Conservation (phyloP, 1,140 invertebrate genomes). For the Ditylenchus dipsaci region DNA sequence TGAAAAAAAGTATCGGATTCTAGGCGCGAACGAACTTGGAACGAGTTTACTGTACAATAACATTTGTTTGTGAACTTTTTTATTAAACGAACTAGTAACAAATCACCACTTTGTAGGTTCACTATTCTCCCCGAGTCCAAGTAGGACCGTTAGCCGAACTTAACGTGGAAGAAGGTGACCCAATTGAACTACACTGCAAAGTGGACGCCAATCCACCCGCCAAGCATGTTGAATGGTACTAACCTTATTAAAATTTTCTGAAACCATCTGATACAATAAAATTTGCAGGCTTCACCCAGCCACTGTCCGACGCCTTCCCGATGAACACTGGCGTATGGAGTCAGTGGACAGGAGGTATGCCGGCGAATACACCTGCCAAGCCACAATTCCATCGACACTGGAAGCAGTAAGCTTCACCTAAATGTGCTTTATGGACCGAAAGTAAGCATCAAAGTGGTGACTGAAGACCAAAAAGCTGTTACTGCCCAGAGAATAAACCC, state of each 20-base stretch:
- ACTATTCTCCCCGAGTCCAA: slow-evolving; percentile 29
- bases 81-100: too few relatives aligned
- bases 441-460: slow-evolving; percentile 13
- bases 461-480: not conserved
- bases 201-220: slow-evolving; percentile 36
- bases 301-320: slow-evolving; percentile 21
- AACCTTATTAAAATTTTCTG: too few relatives aligned
- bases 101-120: slow-evolving; percentile 15
- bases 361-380: slow-evolving; percentile 36
- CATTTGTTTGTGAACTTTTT: too few relatives aligned
- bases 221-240: slow-evolving; percentile 31
- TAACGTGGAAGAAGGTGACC: slow-evolving; percentile 37
- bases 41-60: too few relatives aligned
- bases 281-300: slow-evolving; percentile 13
- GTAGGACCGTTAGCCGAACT: slow-evolving; percentile 21
- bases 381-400: slow-evolving; percentile 29
- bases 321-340: slow-evolving; percentile 22
- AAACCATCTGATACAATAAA: too few relatives aligned
- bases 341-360: slow-evolving; percentile 16
- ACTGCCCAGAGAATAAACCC: slow-evolving; percentile 13
- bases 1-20: too few relatives aligned
- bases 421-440: slow-evolving; percentile 36
- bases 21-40: too few relatives aligned
- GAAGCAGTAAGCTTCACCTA: slow-evolving; percentile 16
- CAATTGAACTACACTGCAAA: slow-evolving; percentile 19